Evolutionary conservation across 1,140 invertebrate species (phyloP), one percentile per base, ranked within the genome.

Genomic region (Pseudomyrmex cubaensis): DNA sequence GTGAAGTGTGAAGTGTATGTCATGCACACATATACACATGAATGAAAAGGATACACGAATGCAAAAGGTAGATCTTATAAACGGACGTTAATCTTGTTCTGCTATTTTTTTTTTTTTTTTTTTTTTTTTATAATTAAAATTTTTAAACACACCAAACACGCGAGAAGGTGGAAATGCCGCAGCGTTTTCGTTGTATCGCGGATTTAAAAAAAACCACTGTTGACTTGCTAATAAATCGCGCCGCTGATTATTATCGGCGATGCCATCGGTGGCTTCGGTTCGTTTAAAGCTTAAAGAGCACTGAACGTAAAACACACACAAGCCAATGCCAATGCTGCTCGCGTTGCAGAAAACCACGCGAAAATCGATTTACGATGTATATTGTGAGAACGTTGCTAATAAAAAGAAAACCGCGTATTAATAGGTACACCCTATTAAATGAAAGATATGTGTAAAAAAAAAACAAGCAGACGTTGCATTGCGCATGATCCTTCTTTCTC

Each of bases 261-360:
- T 2, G 15, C 67, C 35, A 46, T 46, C 35, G n/a, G 35, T n/a
- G 20, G 2, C 54, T 35, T 59, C 20, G 64, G 54, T 72, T 59
- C 54, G 20, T 35, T 72, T 80, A 59, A 80, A 80, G 22, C 46
- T 70, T 59, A 25, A 80, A 70, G 72, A 61, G 54, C 20, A 48
- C 20, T 12, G 54, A n/a, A 44, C 48, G 50, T 78, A 25, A 22
- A 67, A 12, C 17, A 46, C 54, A 35, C 15, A 44, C 13, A 9
- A 15, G 20, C 54, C 15, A n/a, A 57, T 10, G 54, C 7, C 22
- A 35, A 35, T 35, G 35, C 35, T 59, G 46, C 46, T 5, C n/a
- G 35, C 46, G 22, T 12, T 76, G 62, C 17, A 8, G 13, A 72
- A 70, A 70, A 46, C 66, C 76, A 35, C 35, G 35, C 35, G 54